phyloP scores from a whole-genome alignment of 2,888 invertebrate genomes.

The Lysandra bellargus region DNA sequence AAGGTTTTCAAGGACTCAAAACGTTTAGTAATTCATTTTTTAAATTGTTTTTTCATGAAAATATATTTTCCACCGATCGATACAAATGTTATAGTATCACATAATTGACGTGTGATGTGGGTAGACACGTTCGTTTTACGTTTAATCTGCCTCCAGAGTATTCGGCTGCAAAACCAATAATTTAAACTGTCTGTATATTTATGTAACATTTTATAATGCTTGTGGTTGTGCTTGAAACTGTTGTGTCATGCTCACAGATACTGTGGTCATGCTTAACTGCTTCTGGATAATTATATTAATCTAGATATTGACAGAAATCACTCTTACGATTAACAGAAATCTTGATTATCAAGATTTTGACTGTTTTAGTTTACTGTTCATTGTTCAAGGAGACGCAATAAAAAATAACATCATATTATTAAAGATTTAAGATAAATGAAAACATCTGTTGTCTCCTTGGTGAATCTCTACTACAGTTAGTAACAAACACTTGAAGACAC shows the following conservation, averaged over 20 bases:
- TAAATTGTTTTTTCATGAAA: neutral
- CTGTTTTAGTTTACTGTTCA: neutral
- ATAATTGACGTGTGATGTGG: neutral
- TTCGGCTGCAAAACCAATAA: too few relatives aligned
- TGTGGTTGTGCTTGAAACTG: neutral
- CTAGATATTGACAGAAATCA: neutral
- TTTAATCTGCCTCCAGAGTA: too few relatives aligned
- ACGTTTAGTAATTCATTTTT: neutral
- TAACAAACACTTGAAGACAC: too few relatives aligned
- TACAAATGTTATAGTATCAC: neutral
- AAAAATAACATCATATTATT: neutral
- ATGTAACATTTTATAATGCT: neutral
- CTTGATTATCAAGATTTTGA: neutral
- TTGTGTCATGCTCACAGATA: neutral
- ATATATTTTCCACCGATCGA: neutral
- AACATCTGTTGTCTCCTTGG: neutral
- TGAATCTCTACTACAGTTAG: neutral
- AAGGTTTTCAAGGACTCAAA: neutral
- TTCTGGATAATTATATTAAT: neutral
- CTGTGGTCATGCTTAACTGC: neutral
- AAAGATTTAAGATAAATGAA: neutral
- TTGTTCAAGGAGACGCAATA: neutral
- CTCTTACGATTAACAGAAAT: neutral
- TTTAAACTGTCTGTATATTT: neutral
- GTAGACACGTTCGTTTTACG: neutral